These are phyloP conservation scores for Geranospiza caerulescens DNA, from an alignment of 2,797 vertebrate species.

Conservation along the genomic window DNA sequence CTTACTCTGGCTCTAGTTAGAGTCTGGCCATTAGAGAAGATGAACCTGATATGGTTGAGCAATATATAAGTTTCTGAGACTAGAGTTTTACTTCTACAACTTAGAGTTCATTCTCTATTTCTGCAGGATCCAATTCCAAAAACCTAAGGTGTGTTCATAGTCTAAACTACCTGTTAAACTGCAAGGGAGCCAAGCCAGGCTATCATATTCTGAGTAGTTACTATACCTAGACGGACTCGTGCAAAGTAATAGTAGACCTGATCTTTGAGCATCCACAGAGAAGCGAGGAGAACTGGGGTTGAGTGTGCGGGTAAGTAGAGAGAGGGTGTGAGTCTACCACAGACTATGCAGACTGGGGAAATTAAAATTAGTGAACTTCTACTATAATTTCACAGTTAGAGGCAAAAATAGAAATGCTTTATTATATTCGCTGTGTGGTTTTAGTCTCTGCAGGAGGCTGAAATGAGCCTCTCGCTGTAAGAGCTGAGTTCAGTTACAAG, in stretches of 20 bases:
- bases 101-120: neutral
- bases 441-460: neutral
- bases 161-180: neutral
- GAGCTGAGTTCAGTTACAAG: neutral
- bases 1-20: neutral
- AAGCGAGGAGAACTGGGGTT: neutral
- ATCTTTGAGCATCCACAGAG: neutral
- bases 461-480: neutral
- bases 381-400: neutral
- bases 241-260: neutral
- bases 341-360: neutral
- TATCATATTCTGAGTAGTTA: neutral
- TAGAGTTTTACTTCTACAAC: neutral
- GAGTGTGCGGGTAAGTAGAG: rapidly evolving
- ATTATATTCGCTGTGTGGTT: neutral
- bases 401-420: neutral
- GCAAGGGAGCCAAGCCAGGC: neutral
- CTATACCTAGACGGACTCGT: neutral
- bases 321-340: neutral
- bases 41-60: neutral
- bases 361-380: neutral
- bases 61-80: neutral
- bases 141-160: rapidly evolving
- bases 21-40: neutral
- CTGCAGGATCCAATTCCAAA: neutral